Base-by-base conservation (phyloP, 1,140 invertebrate genomes). In the Aplysia californica region DNA sequence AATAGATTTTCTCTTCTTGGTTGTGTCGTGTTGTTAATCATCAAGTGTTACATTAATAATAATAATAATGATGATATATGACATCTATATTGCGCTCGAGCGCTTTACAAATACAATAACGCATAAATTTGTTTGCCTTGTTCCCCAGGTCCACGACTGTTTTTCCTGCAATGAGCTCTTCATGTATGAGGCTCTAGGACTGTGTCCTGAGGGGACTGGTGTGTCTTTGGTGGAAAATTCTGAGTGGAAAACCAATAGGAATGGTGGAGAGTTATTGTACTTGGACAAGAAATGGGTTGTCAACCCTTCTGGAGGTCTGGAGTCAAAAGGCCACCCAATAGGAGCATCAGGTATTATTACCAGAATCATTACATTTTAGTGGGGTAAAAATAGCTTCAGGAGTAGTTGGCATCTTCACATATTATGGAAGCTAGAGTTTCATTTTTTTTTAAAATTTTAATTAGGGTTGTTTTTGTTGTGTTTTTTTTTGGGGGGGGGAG, bases 131-230 rank as follows among this genome's bases (percentile, higher is more conserved):
- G n/a, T n/a, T n/a, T n/a, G n/a, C n/a, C n/a, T 33, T 75, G 6
- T 65, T 35, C 44, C 4, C 18, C 33, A 99, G 89, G 91, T 99
- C 21, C 98, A 99, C 83, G 98, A 99, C 87, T 99, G 98, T 90
- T 99, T 99, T 90, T 97, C 97, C 10, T 94, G 96, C 5, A 99
- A 99, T 90, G 98, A 99, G 86, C 89, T 99, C 41, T 95, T 99
- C 15, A 98, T 97, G n/a, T 99, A 99, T 85, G 98, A 99, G 91
- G 97, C 97, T 3, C 91, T 99, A 21, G 96, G 97, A 38, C 89
- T 99, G 0, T 98, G 97, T 87, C 92, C 92, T 3, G 93, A 94
- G 75, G 86, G 86, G 4, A 75, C 68, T 59, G 85, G 80, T 18
- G 73, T 74, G n/a, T 59, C 82, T 21, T 41, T 87, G 68, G 76